A percentile compares a stretch with the other conserved stretches of the same genome.
phyloP scores from a whole-genome alignment of 2,113 vertebrate genomes.

The Pollimyrus isidori region DNA sequence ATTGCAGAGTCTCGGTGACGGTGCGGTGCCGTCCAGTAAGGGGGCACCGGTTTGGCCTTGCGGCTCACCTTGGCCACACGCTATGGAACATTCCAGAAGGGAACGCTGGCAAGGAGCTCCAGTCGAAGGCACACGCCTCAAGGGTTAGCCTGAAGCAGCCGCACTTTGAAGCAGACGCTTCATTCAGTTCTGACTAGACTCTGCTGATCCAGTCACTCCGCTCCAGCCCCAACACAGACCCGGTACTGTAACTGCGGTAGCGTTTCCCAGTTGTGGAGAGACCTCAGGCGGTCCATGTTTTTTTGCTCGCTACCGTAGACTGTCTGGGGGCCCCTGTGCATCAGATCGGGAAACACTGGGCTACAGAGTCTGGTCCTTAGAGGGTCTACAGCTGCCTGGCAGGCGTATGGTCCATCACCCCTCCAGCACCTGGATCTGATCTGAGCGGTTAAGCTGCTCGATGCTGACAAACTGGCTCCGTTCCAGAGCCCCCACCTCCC shows the following conservation, averaged over 20 bases:
- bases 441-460: slow-evolving; percentile 21
- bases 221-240: background rate
- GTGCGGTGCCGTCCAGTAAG: background rate
- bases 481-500: slow-evolving; percentile 9
- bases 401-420: background rate
- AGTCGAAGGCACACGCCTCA: background rate
- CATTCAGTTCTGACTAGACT: background rate
- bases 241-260: background rate
- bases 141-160: slow-evolving; percentile 1
- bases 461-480: slow-evolving; percentile 28
- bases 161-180: background rate
- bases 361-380: background rate
- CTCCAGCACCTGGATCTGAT: slow-evolving; percentile 24
- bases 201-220: background rate
- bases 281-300: background rate
- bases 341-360: background rate
- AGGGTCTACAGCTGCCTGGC: background rate
- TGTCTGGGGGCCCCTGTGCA: background rate
- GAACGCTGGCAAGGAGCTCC: background rate
- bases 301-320: background rate
- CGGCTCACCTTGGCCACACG: background rate
- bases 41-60: background rate
- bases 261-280: background rate
- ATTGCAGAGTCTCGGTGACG: background rate
- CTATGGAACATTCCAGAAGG: background rate